Base-by-base conservation (phyloP, 2,888 invertebrate species). In the Lutraria lutraria region DNA sequence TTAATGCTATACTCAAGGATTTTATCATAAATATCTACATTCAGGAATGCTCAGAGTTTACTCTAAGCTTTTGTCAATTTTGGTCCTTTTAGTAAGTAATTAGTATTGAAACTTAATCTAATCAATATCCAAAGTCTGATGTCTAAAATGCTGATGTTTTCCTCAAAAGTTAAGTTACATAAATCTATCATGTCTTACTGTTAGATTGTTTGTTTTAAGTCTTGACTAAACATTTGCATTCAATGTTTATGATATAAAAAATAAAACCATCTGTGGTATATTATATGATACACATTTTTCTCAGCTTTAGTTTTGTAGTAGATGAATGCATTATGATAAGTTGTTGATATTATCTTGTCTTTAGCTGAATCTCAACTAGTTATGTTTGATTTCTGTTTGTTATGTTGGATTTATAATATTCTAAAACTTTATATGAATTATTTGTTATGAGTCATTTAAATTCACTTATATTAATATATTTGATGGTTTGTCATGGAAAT, bases 381-480 rank as follows among this genome's bases (percentile, higher is more conserved):
- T 76, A n/a, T 16, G 76, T 76, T 76, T 43, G 43, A 4, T 43
- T 43, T 43, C 43, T 76, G 2, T 4, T 76, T 76, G 15, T 76
- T 15, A 31, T 31, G 76, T 68, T 68, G 63, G 63, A 31, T 76
- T 31, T 76, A 76, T 76, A 31, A 34, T 76, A 76, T 76, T 34
- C 72, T 76, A 25, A 68, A 68, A 43, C n/a, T 68, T 68, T 25
- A 76, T 34, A 76, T 76, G 31, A 76, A 76, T 76, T 76, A 76
- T 76, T 76, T 76, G 76, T 76, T 76, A 76, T 76, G 15, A 68
- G 25, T 68, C 25, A 68, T n/a, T 25, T 68, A 68, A 13, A n/a
- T 68, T 25, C 25, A 68, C 63, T 25, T 68, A 68, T 25, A 68
- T 68, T 68, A 68, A 25, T 25, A 68, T 68, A 68, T 68, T 12